These are phyloP conservation scores for Oreohelix idahoensis DNA, from an alignment of 1,140 invertebrate species.

Conservation along the genomic window DNA sequence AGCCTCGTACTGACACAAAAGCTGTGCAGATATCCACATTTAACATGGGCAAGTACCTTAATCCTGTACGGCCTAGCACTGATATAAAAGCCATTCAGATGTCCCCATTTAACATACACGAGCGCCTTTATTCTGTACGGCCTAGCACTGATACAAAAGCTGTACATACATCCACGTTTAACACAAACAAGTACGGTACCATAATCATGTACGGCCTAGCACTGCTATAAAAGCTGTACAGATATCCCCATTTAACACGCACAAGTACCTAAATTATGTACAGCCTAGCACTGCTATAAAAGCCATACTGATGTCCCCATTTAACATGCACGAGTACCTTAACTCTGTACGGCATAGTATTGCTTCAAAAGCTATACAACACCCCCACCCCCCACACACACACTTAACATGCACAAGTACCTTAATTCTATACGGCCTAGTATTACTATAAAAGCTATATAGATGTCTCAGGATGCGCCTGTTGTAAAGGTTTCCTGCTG, in stretches of 20 bases:
- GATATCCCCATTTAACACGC: no score
- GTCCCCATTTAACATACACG: no score
- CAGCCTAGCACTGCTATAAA: background rate
- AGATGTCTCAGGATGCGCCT: constrained; percentile 1
- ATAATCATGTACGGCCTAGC: constrained; percentile 33
- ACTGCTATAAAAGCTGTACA: constrained; percentile 9
- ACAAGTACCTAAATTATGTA: constrained; percentile 33
- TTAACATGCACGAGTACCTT: background rate
- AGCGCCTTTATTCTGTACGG: constrained; percentile 33
- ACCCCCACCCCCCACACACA: no score
- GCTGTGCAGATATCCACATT: no score
- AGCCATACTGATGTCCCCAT: background rate
- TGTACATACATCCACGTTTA: no score
- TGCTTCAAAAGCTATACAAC: no score
- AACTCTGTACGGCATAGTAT: background rate
- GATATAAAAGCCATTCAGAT: background rate
- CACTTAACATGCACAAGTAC: no score
- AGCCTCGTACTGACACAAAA: no score
- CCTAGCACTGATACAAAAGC: constrained; percentile 1
- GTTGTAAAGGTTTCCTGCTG: constrained; percentile 5
- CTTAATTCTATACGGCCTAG: constrained; percentile 32
- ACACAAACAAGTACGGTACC: no score
- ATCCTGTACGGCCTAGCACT: constrained; percentile 32
- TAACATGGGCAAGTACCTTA: no score
- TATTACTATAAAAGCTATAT: constrained; percentile 11